Evolutionary conservation across 2,797 vertebrate species (phyloP).

Genomic region (Coranthus polyacanthus): DNA sequence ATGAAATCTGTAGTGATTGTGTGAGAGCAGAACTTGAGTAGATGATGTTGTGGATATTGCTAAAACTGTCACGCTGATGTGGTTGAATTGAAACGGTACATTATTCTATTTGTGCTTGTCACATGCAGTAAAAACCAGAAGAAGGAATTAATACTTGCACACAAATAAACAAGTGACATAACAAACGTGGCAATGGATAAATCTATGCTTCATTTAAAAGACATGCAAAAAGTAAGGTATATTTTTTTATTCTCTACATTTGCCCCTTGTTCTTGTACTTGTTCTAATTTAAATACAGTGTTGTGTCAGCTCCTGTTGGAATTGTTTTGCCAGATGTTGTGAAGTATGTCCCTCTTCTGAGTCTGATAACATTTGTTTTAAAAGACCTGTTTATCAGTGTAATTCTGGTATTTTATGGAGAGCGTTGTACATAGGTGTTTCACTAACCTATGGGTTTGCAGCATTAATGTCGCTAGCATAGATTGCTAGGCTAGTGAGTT

Average conservation of each 20-base stretch:
- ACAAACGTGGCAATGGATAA: slow-evolving; percentile 37
- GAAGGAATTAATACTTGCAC: slow-evolving; percentile 34
- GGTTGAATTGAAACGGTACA: slow-evolving; percentile 37
- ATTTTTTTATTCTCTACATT: slow-evolving; percentile 3
- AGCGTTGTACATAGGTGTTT: too few relatives aligned
- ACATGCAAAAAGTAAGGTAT: slow-evolving; percentile 8
- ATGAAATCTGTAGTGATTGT: slow-evolving; percentile 21
- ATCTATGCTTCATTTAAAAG: slow-evolving; percentile 26
- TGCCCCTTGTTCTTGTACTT: slow-evolving; percentile 11
- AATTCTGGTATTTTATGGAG: too few relatives aligned
- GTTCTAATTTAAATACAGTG: too few relatives aligned
- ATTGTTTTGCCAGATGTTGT: too few relatives aligned
- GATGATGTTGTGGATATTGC: slow-evolving; percentile 34
- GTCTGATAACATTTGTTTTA: too few relatives aligned
- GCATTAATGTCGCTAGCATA: too few relatives aligned
- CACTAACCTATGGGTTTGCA: too few relatives aligned
- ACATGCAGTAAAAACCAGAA: slow-evolving; percentile 23
- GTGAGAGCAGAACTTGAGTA: slow-evolving; percentile 18
- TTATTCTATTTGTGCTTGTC: slow-evolving; percentile 48
- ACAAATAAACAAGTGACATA: slow-evolving; percentile 38
- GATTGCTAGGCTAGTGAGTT: too few relatives aligned
- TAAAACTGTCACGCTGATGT: slow-evolving; percentile 48
- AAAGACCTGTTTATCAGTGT: too few relatives aligned
- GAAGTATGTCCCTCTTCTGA: too few relatives aligned
- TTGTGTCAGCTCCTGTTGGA: neutral